Evolutionary conservation across 2,888 invertebrate species (phyloP), one percentile per base, ranked within the genome.

Genomic region (Beris morrisii): DNA sequence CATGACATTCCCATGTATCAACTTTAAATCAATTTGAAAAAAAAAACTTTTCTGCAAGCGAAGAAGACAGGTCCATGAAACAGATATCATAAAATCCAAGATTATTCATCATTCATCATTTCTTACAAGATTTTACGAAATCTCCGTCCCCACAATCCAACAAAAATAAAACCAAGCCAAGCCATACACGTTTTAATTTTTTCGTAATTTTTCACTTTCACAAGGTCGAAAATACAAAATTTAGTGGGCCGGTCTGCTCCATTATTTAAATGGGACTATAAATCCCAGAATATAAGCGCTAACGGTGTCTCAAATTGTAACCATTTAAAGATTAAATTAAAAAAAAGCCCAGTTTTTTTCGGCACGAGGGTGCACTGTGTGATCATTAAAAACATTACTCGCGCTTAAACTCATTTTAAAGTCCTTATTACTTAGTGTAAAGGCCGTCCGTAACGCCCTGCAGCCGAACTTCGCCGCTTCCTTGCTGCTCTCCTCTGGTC

Each of bases 291-390:
- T 15, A 15, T 52, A 43, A 50, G 61, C 61, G 61, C 50, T 52
- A 61, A 58, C 30, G 44, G 44, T 28, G 22, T 58, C 45, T 46
- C 58, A 58, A 58, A 61, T 50, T 61, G 61, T 46, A 38, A 52
- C 61, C 52, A 61, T 61, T 61, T 52, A 50, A 61, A 61, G 50
- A 61, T 61, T 61, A 50, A 61, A 61, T 61, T 61, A 61, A 61
- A 61, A 50, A 56, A 43, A 38, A 5, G 48, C 13, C 15, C 30
- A 31, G n/a, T 44, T 22, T 15, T 52, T 13, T 30, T 43, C 11
- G 11, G 48, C 6, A 22, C 22, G 22, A 22, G 22, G 22, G 22
- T 22, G 22, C 22, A 22, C 13, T 13, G 13, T 13, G 13, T 44
- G 61, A 52, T 61, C 61, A 61, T 61, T 50, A 61, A 52, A 61